phyloP scores from a whole-genome alignment of 2,888 invertebrate species.

The Stenurella melanura region DNA sequence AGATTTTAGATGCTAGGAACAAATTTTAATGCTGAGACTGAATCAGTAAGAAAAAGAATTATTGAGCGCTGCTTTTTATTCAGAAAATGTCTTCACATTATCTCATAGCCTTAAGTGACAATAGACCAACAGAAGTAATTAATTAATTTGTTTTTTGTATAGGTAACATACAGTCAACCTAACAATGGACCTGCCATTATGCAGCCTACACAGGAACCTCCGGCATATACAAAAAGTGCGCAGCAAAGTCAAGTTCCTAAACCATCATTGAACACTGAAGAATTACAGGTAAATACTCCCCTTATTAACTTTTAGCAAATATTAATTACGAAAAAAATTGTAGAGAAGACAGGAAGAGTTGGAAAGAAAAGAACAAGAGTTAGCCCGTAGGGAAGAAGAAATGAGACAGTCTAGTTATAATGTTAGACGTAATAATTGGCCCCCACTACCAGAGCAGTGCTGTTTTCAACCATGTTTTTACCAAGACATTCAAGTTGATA shows the following conservation, averaged over 20 bases:
- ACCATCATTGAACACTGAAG: constrained; percentile 79
- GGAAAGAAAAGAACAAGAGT: constrained; percentile 92
- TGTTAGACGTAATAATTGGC: constrained; percentile 96
- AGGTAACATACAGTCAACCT: constrained; percentile 63
- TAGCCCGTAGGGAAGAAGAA: constrained; percentile 92
- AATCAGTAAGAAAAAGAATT: too few species aligned
- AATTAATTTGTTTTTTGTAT: constrained; percentile 10
- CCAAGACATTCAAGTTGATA: constrained; percentile 99
- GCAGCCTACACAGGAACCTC: constrained; percentile 84
- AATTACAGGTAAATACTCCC: constrained; percentile 79
- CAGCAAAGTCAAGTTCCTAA: constrained; percentile 76
- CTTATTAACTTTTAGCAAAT: constrained; percentile 4
- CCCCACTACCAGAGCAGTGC: constrained; percentile 94
- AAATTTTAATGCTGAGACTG: too few species aligned
- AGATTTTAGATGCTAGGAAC: too few species aligned
- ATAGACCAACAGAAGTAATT: neutral
- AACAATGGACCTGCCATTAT: constrained; percentile 86
- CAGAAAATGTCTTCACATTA: too few species aligned
- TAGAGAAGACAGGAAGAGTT: constrained; percentile 90
- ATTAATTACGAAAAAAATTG: neutral
- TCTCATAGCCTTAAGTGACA: too few species aligned
- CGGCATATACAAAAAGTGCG: constrained; percentile 80
- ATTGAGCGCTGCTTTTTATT: too few species aligned
- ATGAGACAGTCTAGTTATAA: constrained; percentile 79
- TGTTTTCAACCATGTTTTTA: constrained; percentile 99